Evolutionary conservation across 2,113 vertebrate species (phyloP).

Genomic region (Numenius arquata): DNA sequence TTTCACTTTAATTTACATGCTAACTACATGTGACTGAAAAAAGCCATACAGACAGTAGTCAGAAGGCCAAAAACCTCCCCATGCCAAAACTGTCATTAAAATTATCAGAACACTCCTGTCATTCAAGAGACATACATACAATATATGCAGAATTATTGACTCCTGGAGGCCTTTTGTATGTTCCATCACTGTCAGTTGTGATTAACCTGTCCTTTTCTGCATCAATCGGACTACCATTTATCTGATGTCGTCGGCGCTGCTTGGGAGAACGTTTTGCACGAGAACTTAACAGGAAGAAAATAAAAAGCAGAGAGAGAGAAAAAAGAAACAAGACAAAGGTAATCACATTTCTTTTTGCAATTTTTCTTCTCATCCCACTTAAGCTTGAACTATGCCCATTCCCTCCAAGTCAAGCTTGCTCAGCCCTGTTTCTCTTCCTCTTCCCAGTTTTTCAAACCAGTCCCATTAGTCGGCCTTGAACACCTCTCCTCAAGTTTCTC

Average conservation of each 20-base stretch:
- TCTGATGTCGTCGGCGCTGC: constrained; percentile 86
- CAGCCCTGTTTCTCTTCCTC: background rate
- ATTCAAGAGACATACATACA: constrained; percentile 73
- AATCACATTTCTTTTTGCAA: background rate
- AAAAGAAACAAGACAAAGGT: background rate
- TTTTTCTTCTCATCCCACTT: background rate
- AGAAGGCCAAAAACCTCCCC: background rate
- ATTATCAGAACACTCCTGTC: background rate
- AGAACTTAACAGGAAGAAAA: constrained; percentile 65
- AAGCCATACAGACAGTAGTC: background rate
- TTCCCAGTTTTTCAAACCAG: background rate
- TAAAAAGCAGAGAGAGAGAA: background rate
- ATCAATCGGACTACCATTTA: constrained; percentile 84
- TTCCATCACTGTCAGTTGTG: constrained; percentile 90
- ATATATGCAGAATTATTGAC: constrained; percentile 96
- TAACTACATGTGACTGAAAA: background rate
- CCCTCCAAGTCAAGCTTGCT: background rate
- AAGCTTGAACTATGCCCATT: background rate
- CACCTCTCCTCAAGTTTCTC: background rate
- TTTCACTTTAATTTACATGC: background rate
- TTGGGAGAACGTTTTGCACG: constrained; percentile 91
- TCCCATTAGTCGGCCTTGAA: background rate
- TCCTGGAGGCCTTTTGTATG: constrained; percentile 91
- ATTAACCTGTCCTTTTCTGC: constrained; percentile 93
- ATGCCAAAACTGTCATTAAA: background rate